Conservation (phyloP, 2,797 vertebrate species). For the Mormyrops attenuatus region DNA sequence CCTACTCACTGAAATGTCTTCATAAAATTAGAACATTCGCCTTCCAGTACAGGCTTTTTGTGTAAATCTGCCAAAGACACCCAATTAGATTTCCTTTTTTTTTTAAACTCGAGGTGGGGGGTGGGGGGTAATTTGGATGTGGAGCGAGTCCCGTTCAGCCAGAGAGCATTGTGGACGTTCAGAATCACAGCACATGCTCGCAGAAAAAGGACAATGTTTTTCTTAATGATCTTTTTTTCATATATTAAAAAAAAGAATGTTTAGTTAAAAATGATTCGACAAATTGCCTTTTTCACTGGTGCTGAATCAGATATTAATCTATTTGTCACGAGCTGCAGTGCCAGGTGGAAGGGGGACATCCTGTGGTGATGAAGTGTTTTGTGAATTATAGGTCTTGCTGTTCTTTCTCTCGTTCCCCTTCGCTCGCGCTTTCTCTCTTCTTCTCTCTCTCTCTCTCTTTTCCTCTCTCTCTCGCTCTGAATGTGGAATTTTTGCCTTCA, state of each 20-base stretch:
- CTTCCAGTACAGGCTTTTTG: conserved; percentile 30
- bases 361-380: conserved; percentile 35
- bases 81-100: conserved; percentile 29
- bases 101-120: conserved; percentile 28
- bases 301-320: conserved; percentile 48
- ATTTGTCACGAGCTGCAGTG: conserved; percentile 32
- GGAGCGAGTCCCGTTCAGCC: not conserved
- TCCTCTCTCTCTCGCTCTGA: conserved; percentile 14
- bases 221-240: conserved; percentile 44
- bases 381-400: conserved; percentile 40
- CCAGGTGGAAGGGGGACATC: conserved; percentile 42
- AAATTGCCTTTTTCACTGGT: conserved; percentile 56
- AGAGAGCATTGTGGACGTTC: conserved; percentile 5
- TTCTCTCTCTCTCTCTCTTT: conserved; percentile 21
- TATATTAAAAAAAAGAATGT: conserved; percentile 51
- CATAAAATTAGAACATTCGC: conserved; percentile 26
- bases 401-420: conserved; percentile 19
- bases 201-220: conserved; percentile 32
- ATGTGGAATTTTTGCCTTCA: conserved; percentile 32
- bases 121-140: not conserved
- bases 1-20: not conserved
- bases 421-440: conserved; percentile 35
- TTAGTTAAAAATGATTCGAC: conserved; percentile 36
- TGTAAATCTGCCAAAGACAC: conserved; percentile 50
- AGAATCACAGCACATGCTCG: conserved; percentile 22